Conservation (phyloP, 1,140 invertebrate genomes). For the fruit fly (Drosophila melanogaster) region DNA sequence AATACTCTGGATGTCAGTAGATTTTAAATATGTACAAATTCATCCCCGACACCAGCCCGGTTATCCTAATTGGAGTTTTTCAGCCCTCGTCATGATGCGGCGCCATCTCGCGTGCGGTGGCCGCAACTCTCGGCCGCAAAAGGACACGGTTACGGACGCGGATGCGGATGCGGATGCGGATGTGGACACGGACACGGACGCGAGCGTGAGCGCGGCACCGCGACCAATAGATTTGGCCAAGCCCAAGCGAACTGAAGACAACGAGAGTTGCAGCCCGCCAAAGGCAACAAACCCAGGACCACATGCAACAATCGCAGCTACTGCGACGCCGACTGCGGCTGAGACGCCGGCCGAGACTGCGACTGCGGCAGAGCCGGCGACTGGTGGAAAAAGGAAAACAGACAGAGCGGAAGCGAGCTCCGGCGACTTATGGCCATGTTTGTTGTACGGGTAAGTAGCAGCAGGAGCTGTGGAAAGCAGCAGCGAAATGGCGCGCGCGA, state of each 20-base stretch:
- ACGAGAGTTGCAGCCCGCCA: constrained; percentile 74
- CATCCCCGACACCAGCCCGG: neutral
- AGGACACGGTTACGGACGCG: constrained; percentile 13
- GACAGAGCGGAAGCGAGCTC: constrained; percentile 57
- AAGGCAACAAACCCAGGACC: constrained; percentile 63
- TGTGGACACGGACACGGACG: constrained; percentile 33
- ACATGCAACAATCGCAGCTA: constrained; percentile 73
- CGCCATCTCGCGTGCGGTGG: constrained; percentile 57
- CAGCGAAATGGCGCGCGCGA: constrained; percentile 76
- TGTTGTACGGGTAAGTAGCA: constrained; percentile 73
- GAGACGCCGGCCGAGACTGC: constrained; percentile 21
- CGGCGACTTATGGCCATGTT: constrained; percentile 77
- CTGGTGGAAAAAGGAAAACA: constrained; percentile 39
- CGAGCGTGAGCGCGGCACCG: constrained; percentile 58
- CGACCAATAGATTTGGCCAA: constrained; percentile 82
- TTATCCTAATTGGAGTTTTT: constrained; percentile 19
- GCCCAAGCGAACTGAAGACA: constrained; percentile 75
- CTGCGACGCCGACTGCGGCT: constrained; percentile 27
- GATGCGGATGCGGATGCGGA: constrained; percentile 11
- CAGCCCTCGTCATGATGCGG: constrained; percentile 24
- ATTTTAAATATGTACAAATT: too few species aligned
- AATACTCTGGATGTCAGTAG: neutral
- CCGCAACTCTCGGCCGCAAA: constrained; percentile 12
- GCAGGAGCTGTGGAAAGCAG: constrained; percentile 31
- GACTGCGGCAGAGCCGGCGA: constrained; percentile 51